A percentile compares a stretch with the other conserved stretches of the same genome.
These are phyloP conservation scores for Hippopotamyrus pictus DNA, from an alignment of 2,797 vertebrate genomes.

Conservation along the genomic window DNA sequence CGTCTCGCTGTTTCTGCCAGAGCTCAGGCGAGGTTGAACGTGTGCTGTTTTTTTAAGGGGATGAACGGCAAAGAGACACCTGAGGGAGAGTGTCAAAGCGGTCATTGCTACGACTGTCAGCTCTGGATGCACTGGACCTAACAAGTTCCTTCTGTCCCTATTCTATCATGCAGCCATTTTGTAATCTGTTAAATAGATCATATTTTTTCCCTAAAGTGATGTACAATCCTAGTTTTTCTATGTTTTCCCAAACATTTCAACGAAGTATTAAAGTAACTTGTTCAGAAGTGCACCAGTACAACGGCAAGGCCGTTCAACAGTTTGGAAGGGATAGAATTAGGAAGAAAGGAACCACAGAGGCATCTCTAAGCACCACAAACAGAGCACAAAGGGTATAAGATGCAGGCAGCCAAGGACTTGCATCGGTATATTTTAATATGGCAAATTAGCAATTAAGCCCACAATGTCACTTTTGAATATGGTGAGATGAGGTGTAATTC, in stretches of 20 bases:
- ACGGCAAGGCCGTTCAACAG: not conserved
- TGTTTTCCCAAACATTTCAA: not conserved
- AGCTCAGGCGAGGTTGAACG: not conserved
- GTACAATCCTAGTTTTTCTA: not conserved
- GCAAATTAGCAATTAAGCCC: constrained; percentile 2
- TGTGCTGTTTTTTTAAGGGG: not conserved
- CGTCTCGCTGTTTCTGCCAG: not conserved
- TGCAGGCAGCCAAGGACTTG: not conserved
- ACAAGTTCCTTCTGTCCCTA: not conserved
- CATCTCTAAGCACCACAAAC: not conserved
- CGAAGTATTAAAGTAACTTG: not conserved
- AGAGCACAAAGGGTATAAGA: not conserved
- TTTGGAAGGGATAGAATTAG: not conserved
- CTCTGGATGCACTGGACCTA: not conserved
- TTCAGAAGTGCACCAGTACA: not conserved
- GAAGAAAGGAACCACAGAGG: not conserved
- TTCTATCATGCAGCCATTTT: not conserved
- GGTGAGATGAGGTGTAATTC: not conserved
- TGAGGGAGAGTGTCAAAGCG: not conserved
- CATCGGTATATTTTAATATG: not conserved
- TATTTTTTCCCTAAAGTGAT: not conserved
- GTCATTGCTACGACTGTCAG: not conserved
- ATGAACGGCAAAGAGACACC: not conserved
- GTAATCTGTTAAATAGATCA: not conserved
- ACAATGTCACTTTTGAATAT: not conserved